These are phyloP conservation scores for Lates calcarifer DNA, from an alignment of 2,113 vertebrate species.

Conservation along the genomic window DNA sequence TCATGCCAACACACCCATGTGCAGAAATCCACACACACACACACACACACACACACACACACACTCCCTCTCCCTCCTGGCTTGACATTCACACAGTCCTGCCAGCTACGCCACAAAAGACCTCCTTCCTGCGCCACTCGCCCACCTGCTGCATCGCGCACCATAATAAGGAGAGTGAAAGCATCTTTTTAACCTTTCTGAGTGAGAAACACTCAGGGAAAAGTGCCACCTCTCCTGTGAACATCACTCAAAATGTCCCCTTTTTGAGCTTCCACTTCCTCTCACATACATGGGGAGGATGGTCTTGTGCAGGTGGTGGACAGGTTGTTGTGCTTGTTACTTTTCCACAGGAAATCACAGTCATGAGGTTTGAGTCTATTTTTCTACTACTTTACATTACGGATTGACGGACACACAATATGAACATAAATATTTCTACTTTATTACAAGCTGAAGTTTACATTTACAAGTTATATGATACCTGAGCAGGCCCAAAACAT, in stretches of 20 bases:
- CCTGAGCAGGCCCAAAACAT: not conserved
- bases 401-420: not conserved
- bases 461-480: not conserved
- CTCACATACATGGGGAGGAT: not conserved
- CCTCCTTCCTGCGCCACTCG: conserved; percentile 60
- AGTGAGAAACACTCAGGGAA: conserved; percentile 51
- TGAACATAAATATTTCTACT: not conserved
- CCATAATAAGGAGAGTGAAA: conserved; percentile 18
- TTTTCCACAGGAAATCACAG: conserved; percentile 15
- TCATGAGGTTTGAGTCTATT: not conserved
- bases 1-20: conserved; percentile 20
- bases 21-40: conserved; percentile 15
- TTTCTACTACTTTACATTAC: not conserved
- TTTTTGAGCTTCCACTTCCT: conserved; percentile 5
- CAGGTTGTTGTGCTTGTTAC: conserved; percentile 17
- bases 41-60: conserved; percentile 17
- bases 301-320: not conserved
- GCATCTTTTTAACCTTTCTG: conserved; percentile 60
- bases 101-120: conserved; percentile 49
- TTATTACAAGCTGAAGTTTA: not conserved
- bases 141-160: conserved; percentile 60
- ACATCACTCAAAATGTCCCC: conserved; percentile 24
- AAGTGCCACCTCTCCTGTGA: conserved; percentile 36
- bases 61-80: conserved; percentile 12
- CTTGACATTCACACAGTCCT: conserved; percentile 60